Conservation (phyloP, 1,140 invertebrate species). For the Lutraria rhynchaena region DNA sequence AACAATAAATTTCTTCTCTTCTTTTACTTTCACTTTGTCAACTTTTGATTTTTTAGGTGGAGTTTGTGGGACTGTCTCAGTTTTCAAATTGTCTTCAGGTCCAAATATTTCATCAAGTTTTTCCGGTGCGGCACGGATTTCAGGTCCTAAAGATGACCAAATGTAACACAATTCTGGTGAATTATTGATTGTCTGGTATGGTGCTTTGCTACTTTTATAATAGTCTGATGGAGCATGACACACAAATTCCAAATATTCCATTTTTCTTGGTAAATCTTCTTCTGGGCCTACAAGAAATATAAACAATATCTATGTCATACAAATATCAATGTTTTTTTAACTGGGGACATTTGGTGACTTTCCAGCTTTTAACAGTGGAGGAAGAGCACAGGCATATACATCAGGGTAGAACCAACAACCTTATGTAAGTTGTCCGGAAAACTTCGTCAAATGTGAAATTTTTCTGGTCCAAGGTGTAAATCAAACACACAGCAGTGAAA, state of each 20-base stretch:
- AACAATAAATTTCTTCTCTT: conserved; percentile 52
- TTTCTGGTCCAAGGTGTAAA: too few relatives aligned
- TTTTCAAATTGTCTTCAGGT: conserved; percentile 43
- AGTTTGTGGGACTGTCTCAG: background rate
- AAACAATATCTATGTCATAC: too few relatives aligned
- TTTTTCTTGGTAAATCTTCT: conserved; percentile 93
- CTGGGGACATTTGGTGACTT: too few relatives aligned
- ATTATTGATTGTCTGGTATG: conserved; percentile 86
- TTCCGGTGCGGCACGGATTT: conserved; percentile 76
- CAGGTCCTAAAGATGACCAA: conserved; percentile 80
- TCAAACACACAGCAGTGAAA: too few relatives aligned
- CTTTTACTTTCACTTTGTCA: conserved; percentile 54
- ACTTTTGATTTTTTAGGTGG: conserved; percentile 52
- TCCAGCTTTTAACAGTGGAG: too few relatives aligned
- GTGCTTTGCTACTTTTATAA: conserved; percentile 89
- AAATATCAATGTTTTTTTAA: too few relatives aligned
- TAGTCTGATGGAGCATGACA: conserved; percentile 97
- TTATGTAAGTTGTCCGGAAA: too few relatives aligned
- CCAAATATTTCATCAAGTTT: conserved; percentile 80
- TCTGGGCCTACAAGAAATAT: conserved; percentile 90
- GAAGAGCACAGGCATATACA: too few relatives aligned
- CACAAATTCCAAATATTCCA: conserved; percentile 94
- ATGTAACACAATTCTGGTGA: conserved; percentile 81
- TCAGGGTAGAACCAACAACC: too few relatives aligned
- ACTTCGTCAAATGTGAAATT: too few relatives aligned